Evolutionary conservation across 2,888 invertebrate species (phyloP), one percentile per base, ranked within the genome.

Genomic region (Danaus chrysippus): DNA sequence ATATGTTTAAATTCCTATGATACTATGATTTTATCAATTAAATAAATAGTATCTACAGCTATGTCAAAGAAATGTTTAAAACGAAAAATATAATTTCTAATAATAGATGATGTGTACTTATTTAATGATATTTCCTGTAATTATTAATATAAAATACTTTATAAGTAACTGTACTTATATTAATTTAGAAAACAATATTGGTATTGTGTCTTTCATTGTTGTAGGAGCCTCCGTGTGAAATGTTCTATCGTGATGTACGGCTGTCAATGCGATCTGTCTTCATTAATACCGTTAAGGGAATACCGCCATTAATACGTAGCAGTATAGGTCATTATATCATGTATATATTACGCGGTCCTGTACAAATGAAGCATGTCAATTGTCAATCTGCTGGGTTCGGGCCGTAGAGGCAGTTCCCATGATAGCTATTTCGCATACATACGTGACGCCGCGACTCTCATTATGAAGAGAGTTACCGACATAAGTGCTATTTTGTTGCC

Each of bases 161-260:
- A 17, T 34, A 44, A 49, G 13, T 60, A 67, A 67, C 66, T 59
- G 68, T 68, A 64, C 59, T 34, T 49, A 49, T 49, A 68, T 67
- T 64, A 61, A 67, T 64, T 63, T 61, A 56, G 59, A 62, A 68
- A 63, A 64, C 64, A 66, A 63, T 68, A 63, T 68, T 64, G 59
- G 62, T 64, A 66, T 68, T 68, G 66, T 66, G 64, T 64, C 59
- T 53, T 61, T 59, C 59, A 63, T 63, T 61, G 60, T 59, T 42
- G 79, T 59, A 57, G 59, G 56, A 57, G 64, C 59, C 66, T 49
- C 79, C 87, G 87, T 87, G 87, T 85, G 87, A 87, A 87, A 66
- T 77, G 73, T 73, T 73, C 76, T 76, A 82, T 83, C 85, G 84
- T 84, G 86, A 83, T 76, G 78, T 78, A 78, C 78, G 78, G 44